Percentiles rank a stretch among this genome's conserved stretches.
These are phyloP conservation scores for Aphaenogaster rudis DNA, from an alignment of 1,140 invertebrate species.

Conservation along the genomic window DNA sequence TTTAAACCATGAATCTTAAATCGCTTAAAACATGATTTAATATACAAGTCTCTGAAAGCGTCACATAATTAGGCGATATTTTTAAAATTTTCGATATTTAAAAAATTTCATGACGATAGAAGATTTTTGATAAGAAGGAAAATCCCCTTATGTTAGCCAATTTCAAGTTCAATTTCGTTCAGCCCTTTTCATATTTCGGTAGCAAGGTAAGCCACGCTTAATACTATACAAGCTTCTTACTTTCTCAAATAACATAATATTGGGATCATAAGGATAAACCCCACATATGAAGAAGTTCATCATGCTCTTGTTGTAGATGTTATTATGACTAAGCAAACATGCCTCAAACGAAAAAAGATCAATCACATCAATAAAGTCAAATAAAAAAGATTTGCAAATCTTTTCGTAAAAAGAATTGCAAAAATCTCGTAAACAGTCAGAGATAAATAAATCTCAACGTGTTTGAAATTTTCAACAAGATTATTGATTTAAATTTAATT, in stretches of 20 bases:
- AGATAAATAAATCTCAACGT: conserved; percentile 5
- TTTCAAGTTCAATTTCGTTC: background rate
- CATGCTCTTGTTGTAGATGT: background rate
- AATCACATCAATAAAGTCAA: background rate
- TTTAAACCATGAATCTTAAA: background rate
- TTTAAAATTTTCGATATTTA: conserved; percentile 4
- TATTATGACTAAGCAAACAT: background rate
- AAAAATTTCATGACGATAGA: background rate
- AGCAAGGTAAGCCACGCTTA: background rate
- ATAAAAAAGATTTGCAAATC: background rate
- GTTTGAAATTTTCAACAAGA: background rate
- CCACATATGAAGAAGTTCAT: conserved; percentile 6
- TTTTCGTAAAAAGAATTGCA: background rate
- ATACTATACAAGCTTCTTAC: conserved; percentile 7
- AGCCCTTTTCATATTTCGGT: background rate
- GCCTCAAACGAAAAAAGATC: background rate
- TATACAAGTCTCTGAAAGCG: background rate
- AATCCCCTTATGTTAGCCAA: background rate
- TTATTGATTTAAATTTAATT: conserved; percentile 19
- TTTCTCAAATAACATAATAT: conserved; percentile 16
- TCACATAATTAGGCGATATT: background rate
- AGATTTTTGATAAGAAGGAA: background rate
- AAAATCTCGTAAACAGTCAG: background rate
- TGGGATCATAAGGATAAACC: background rate
- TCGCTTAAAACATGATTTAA: background rate